Evolutionary conservation across 2,888 invertebrate species (phyloP).

Genomic region (Amphipoea oculea): DNA sequence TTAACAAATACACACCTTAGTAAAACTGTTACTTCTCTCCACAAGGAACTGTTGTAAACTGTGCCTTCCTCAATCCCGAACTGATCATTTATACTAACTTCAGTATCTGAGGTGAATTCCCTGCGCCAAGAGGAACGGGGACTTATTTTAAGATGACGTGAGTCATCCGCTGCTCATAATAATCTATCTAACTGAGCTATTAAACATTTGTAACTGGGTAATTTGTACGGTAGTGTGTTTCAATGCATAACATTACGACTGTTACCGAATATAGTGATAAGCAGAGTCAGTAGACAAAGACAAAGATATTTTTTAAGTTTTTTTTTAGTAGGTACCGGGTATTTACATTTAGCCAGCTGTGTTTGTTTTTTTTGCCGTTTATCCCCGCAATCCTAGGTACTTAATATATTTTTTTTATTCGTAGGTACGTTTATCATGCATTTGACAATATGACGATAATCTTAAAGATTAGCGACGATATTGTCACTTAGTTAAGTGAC

Average conservation of each 20-base stretch:
- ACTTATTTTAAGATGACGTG: constrained; percentile 20
- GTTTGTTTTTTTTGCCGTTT: neutral
- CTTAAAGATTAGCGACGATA: too few species aligned
- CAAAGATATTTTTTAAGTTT: neutral
- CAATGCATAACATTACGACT: neutral
- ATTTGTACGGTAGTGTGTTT: neutral
- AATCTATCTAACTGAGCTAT: neutral
- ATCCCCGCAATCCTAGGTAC: neutral
- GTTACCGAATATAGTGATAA: neutral
- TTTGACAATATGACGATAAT: neutral
- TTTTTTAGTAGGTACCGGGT: neutral
- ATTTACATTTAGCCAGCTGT: neutral
- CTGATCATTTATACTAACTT: constrained; percentile 47
- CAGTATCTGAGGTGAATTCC: constrained; percentile 49
- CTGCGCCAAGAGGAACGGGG: constrained; percentile 24
- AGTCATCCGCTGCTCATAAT: neutral
- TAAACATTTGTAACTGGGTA: neutral
- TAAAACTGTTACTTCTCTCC: neutral
- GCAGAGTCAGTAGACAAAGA: neutral
- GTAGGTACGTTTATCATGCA: neutral
- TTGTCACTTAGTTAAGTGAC: too few species aligned
- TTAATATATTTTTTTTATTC: neutral
- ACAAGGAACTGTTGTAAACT: constrained; percentile 34
- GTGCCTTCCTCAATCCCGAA: constrained; percentile 18
- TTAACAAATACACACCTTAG: constrained; percentile 27